Evolutionary conservation across 2,797 vertebrate species (phyloP).

Genomic region (Pipistrellus kuhlii): DNA sequence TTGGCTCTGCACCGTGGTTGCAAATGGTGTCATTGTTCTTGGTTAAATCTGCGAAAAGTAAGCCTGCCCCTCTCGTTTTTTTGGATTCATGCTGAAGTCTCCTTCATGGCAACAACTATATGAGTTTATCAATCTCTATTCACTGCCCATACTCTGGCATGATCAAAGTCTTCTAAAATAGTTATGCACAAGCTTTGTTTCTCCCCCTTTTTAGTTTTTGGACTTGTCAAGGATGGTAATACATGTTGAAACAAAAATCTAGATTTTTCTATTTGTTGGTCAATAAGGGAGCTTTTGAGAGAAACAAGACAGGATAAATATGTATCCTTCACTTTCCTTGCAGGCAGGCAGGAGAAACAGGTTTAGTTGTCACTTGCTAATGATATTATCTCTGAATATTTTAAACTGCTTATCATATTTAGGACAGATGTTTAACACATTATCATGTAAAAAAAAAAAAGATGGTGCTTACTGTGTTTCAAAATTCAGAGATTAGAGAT

Average conservation of each 20-base stretch:
- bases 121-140: constrained; percentile 78
- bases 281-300: constrained; percentile 11
- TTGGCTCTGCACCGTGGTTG: constrained; percentile 78
- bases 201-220: background rate
- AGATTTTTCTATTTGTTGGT: constrained; percentile 49
- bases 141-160: constrained; percentile 65
- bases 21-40: constrained; percentile 87
- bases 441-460: constrained; percentile 13
- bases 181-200: background rate
- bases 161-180: constrained; percentile 70
- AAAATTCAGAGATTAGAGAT: background rate
- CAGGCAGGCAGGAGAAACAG: constrained; percentile 8
- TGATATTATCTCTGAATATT: constrained; percentile 12
- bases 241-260: constrained; percentile 44
- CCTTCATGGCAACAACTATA: constrained; percentile 68
- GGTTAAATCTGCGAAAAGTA: constrained; percentile 85
- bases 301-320: constrained; percentile 22
- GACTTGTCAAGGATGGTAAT: background rate
- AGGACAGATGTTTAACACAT: background rate
- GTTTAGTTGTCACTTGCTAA: constrained; percentile 31
- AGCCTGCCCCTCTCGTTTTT: constrained; percentile 69
- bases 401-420: constrained; percentile 35
- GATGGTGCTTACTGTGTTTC: background rate
- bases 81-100: constrained; percentile 79
- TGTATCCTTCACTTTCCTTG: constrained; percentile 28